Base-by-base conservation (phyloP, 2,797 vertebrate genomes). In the Hemibagrus guttatus region DNA sequence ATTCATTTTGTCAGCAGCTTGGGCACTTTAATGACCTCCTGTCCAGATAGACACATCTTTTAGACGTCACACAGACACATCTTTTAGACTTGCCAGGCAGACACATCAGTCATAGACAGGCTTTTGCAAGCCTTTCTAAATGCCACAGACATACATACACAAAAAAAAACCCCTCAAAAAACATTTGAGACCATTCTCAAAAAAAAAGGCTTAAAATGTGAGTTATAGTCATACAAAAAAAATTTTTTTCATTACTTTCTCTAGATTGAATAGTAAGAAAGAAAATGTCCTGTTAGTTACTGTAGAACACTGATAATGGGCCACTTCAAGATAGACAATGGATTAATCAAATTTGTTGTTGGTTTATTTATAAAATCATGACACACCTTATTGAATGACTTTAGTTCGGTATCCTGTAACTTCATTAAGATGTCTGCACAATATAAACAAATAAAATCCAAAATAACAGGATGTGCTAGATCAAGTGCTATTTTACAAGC, bases 11-110 rank as follows among this genome's bases (percentile, higher is more conserved):
- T 79, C 56, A 84, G 58, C 42, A 84, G 75, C 59, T 69, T 61
- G 64, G 75, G 49, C 54, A 58, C 35, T 79, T 84, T 84, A 76
- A 87, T 68, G 66, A 71, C 66, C 23, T 72, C 52, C 82, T 71
- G 52, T 84, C 82, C 54, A 58, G 66, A 71, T 72, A 71, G 82
- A 58, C 66, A 72, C 52, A 72, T 84, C 82, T 69, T 49, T 69
- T 64, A 68, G 64, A 54, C 64, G 63, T 69, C 81, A 83, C 81
- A 82, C 16, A 21, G 81, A 52, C 81, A 66, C 63, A 54, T 68
- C 81, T 54, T 68, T 68, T 23, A 82, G 59, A 81, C 79, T 31
- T 66, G 59, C n/a, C 14, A 64, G 79, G 46, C 79, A 63, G 49
- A 56, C 64, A 69, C 19, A 69, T 83, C 46, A 56, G n/a, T 68